phyloP scores from a whole-genome alignment of 2,797 vertebrate species.

The Fratercula arctica region DNA sequence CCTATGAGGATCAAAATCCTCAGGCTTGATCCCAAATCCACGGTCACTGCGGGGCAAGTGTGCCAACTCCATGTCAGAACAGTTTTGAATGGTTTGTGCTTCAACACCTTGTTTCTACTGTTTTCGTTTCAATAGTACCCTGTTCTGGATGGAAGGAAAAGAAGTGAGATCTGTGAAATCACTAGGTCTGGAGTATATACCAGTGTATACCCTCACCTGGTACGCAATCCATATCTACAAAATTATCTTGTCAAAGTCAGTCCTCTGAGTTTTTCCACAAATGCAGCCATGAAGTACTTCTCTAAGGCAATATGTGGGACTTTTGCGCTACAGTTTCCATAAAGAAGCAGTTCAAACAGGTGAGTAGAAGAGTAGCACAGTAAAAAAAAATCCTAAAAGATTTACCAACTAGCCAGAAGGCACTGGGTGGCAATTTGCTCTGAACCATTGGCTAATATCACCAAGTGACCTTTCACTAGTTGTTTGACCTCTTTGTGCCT shows the following conservation, averaged over 20 bases:
- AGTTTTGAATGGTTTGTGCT: not conserved
- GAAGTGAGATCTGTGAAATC: not conserved
- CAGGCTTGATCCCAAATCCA: not conserved
- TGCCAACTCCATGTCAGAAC: not conserved
- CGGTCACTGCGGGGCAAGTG: not conserved
- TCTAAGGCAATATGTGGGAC: not conserved
- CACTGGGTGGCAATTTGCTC: not conserved
- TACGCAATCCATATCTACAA: not conserved
- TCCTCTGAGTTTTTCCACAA: not conserved
- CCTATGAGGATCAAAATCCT: not conserved
- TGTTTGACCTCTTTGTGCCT: slow-evolving; percentile 37
- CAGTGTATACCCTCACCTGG: not conserved
- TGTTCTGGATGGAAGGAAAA: not conserved
- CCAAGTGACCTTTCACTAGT: slow-evolving; percentile 35
- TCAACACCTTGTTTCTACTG: not conserved
- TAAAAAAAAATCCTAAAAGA: not conserved
- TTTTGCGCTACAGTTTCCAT: not conserved
- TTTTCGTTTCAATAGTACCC: not conserved
- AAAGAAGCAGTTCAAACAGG: not conserved
- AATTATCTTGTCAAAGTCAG: not conserved
- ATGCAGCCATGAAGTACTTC: not conserved
- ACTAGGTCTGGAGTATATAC: not conserved
- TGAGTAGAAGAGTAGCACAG: not conserved
- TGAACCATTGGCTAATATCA: slow-evolving; percentile 24
- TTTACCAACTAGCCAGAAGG: not conserved